Conservation (phyloP, 1,140 invertebrate species). For the Samia ricini region DNA sequence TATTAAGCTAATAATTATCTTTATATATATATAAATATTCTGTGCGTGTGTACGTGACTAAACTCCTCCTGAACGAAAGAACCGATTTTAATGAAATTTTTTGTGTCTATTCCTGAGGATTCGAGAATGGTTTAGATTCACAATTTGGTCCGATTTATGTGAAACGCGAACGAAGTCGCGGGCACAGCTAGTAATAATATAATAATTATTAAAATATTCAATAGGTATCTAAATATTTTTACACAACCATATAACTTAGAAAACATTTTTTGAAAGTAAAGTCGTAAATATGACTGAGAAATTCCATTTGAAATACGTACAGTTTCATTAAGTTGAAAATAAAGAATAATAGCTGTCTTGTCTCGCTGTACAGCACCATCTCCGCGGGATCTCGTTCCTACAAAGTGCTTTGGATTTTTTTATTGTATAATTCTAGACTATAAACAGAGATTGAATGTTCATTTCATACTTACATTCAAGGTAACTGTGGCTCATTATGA, state of each 20-base stretch:
- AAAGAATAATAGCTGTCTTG: constrained; percentile 24
- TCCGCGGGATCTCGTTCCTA: neutral
- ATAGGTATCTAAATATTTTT: too few species aligned
- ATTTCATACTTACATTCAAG: constrained; percentile 40
- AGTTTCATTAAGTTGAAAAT: constrained; percentile 18
- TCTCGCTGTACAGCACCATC: constrained; percentile 13
- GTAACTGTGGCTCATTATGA: constrained; percentile 46
- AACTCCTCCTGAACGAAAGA: too few species aligned
- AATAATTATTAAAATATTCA: too few species aligned
- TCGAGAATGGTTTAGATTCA: too few species aligned
- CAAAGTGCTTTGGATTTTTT: constrained; percentile 1
- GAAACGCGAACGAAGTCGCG: too few species aligned
- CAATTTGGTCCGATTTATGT: too few species aligned
- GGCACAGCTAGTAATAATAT: too few species aligned
- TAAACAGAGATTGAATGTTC: neutral
- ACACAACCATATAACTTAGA: neutral
- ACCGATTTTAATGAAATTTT: too few species aligned
- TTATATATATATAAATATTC: too few species aligned
- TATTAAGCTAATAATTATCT: too few species aligned
- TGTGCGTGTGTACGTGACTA: too few species aligned
- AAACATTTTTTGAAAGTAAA: neutral
- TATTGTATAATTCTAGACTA: constrained; percentile 3
- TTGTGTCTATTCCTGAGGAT: too few species aligned
- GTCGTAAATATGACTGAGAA: neutral
- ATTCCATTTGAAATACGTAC: constrained; percentile 6